Percentiles rank a stretch among this genome's conserved stretches.
phyloP scores from a whole-genome alignment of 92 coral and sea anemone species.

The Palythoa grandis region DNA sequence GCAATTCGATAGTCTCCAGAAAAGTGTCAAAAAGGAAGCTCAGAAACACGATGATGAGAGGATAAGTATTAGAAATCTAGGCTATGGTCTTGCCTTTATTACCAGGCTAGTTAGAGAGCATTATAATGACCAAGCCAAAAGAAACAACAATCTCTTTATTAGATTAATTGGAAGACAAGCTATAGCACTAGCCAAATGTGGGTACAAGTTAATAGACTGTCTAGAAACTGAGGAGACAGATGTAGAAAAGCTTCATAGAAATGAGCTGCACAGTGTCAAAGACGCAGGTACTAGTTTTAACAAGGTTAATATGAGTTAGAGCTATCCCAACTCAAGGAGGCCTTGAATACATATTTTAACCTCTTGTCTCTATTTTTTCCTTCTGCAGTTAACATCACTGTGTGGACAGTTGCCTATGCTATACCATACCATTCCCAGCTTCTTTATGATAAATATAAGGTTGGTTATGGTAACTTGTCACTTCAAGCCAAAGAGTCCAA shows the following conservation, averaged over 20 bases:
- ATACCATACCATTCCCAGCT: conserved; percentile 62
- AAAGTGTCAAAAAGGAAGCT: conserved; percentile 18
- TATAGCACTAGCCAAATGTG: conserved; percentile 50
- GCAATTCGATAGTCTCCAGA: conserved; percentile 15
- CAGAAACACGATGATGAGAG: not conserved
- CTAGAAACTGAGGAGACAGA: conserved; percentile 50
- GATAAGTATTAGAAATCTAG: conserved; percentile 16
- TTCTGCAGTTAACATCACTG: conserved; percentile 48
- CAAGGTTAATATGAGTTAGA: conserved; percentile 54
- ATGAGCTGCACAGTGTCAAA: conserved; percentile 51
- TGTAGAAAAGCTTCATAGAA: conserved; percentile 52
- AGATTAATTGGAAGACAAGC: conserved; percentile 70
- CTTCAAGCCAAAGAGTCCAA: conserved; percentile 68
- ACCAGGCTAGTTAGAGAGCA: conserved; percentile 56
- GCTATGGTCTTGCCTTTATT: conserved; percentile 68
- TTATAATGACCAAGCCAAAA: conserved; percentile 50
- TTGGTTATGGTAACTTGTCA: conserved; percentile 58
- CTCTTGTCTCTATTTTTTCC: conserved; percentile 49
- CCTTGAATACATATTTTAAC: conserved; percentile 49
- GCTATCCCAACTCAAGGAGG: conserved; percentile 33
- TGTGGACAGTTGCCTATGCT: conserved; percentile 69
- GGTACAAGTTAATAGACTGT: conserved; percentile 54
- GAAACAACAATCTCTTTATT: conserved; percentile 49
- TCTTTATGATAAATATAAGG: conserved; percentile 53
- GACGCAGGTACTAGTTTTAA: conserved; percentile 65